These are phyloP conservation scores for Hemiprocne comata DNA, from an alignment of 2,113 vertebrate genomes.

Conservation along the genomic window DNA sequence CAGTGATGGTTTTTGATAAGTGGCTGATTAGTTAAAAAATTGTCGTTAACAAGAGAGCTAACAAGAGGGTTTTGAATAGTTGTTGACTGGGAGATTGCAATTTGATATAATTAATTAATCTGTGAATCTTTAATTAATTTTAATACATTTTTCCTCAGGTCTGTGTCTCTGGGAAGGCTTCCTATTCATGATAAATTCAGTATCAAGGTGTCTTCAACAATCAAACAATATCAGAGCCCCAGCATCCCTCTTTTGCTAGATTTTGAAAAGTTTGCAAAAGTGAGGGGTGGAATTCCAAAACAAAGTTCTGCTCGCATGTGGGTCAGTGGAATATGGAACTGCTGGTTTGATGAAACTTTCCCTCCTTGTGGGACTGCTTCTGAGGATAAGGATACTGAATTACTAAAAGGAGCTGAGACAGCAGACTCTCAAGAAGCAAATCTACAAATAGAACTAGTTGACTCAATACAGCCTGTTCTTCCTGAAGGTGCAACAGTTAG, in stretches of 20 bases:
- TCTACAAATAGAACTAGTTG: conserved; percentile 31
- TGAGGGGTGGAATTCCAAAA: conserved; percentile 45
- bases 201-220: conserved; percentile 29
- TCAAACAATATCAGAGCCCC: conserved; percentile 1
- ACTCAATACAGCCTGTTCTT: conserved; percentile 40
- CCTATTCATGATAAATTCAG: conserved; percentile 28
- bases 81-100: not conserved
- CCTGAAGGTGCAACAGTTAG: conserved; percentile 20
- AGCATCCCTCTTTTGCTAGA: conserved; percentile 67
- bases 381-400: not conserved
- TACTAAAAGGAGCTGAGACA: not conserved
- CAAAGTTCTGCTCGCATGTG: conserved; percentile 17
- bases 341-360: conserved; percentile 66
- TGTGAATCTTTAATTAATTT: not conserved
- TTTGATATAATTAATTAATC: not conserved
- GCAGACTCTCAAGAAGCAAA: not conserved
- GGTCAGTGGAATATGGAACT: conserved; percentile 49
- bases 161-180: conserved; percentile 46
- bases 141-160: not conserved
- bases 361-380: not conserved
- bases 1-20: not conserved
- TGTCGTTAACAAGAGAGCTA: not conserved
- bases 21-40: not conserved
- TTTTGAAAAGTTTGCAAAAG: conserved; percentile 67
- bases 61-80: not conserved